Percentiles rank a stretch among this genome's conserved stretches.
These are phyloP conservation scores for Romanogobio albipinnatus DNA, from an alignment of 2,113 vertebrate genomes.

Conservation along the genomic window DNA sequence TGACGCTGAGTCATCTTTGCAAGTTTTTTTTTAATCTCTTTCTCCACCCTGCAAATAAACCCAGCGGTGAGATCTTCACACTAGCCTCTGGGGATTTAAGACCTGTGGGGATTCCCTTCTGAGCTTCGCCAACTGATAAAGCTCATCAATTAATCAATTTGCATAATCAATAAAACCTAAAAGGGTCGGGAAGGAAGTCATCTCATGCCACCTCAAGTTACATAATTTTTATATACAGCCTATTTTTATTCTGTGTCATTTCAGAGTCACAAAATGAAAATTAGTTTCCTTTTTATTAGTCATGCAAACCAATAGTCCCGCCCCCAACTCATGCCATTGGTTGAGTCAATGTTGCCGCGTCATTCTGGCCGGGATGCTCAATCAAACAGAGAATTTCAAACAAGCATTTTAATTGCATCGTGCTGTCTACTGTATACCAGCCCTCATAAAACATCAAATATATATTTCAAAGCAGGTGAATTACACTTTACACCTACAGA, in stretches of 20 bases:
- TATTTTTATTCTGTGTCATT: background rate
- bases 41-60: background rate
- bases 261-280: background rate
- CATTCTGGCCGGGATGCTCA: background rate
- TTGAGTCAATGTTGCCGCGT: background rate
- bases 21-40: background rate
- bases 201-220: background rate
- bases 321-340: background rate
- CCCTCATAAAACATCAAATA: background rate
- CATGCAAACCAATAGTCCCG: background rate
- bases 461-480: background rate
- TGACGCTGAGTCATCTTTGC: background rate
- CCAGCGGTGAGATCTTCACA: background rate
- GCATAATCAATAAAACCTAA: constrained; percentile 4
- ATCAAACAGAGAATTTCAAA: background rate
- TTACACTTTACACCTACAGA: background rate
- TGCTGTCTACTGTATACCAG: background rate
- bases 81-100: background rate
- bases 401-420: background rate
- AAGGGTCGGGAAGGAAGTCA: background rate
- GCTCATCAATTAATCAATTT: background rate
- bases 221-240: background rate
- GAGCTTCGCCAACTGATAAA: background rate
- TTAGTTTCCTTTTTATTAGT: background rate
- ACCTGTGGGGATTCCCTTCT: background rate